These are phyloP conservation scores for Ectobius pallidus DNA, from an alignment of 2,888 invertebrate species.

Conservation along the genomic window DNA sequence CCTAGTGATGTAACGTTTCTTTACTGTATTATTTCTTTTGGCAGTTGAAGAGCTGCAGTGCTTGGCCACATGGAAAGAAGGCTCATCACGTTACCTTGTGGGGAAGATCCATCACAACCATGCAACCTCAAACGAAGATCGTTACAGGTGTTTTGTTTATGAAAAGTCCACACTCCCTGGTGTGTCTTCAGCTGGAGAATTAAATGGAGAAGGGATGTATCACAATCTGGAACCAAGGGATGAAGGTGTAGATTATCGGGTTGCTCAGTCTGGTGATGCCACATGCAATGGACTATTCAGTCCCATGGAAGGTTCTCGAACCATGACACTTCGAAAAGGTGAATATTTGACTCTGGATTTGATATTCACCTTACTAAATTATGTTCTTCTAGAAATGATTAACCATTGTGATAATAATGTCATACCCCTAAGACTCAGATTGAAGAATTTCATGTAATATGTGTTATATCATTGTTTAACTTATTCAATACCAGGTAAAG, in stretches of 20 bases:
- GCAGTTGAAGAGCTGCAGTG: constrained; percentile 90
- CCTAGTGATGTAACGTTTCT: too few relatives aligned
- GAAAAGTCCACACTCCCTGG: constrained; percentile 63
- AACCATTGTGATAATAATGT: too few relatives aligned
- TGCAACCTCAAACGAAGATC: constrained; percentile 89
- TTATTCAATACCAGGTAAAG: too few relatives aligned
- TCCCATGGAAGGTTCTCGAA: constrained; percentile 77
- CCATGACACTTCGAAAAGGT: constrained; percentile 80
- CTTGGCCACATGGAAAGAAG: constrained; percentile 92
- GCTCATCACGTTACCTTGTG: constrained; percentile 87
- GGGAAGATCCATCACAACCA: constrained; percentile 89
- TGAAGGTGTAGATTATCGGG: constrained; percentile 74
- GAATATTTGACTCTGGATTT: constrained; percentile 57
- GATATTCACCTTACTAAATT: too few relatives aligned
- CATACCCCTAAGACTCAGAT: too few relatives aligned
- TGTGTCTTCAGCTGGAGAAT: constrained; percentile 39
- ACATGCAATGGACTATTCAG: constrained; percentile 79
- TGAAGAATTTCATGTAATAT: too few relatives aligned
- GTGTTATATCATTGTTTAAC: too few relatives aligned
- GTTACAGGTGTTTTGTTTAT: constrained; percentile 94
- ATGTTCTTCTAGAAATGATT: too few relatives aligned
- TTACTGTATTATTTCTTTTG: too few relatives aligned
- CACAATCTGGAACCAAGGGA: constrained; percentile 47
- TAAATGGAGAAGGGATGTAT: constrained; percentile 50
- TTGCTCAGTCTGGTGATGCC: constrained; percentile 86